Base-by-base conservation (phyloP, 2,888 invertebrate genomes). In the Brachyptera putata region DNA sequence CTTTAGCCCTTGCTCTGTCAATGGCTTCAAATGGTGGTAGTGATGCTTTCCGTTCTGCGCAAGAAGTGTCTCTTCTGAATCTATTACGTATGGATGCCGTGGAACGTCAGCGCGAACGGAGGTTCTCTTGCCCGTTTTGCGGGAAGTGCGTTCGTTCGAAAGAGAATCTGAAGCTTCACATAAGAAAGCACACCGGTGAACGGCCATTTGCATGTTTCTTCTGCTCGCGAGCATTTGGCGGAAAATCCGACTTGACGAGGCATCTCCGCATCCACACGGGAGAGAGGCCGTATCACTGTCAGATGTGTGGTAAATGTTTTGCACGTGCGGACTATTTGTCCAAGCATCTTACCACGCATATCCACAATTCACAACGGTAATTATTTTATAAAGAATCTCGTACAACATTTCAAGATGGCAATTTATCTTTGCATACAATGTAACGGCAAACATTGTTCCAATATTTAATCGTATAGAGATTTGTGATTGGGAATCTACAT, bases 291-390 rank as follows among this genome's bases (percentile, higher is more conserved):
- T 93, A 92, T 75, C 91, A 91, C 74, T 93, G 92, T 77, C 91
- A 92, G 75, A 91, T 91, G 74, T 93, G 92, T 75, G 92, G 91
- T 66, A 92, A 92, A 76, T 91, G 91, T 74, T 93, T 93, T 76
- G 92, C 92, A 24, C 81, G 92, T 56, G 92, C 92, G 58, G 92
- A 93, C 74, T 93, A 93, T 72, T 83, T 93, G 61, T 91, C 91
- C 70, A 93, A 93, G 76, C 92, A 93, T 76, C 83, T 93, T 68
- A 92, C 92, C 65, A 93, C 92, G 30, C 92, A 93, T 78, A 90
- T 91, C 69, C 91, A 91, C 76, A 63, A 61, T 56, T 61, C 63
- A 13, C 64, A 64, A 53, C 61, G 64, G 34, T 36, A 34, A 30
- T 30, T 5, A 30, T 30, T 30, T 30, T 7, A 11, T 30, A 11